Conservation (phyloP, 2,888 invertebrate species). For the Hoplodrina ambigua region DNA sequence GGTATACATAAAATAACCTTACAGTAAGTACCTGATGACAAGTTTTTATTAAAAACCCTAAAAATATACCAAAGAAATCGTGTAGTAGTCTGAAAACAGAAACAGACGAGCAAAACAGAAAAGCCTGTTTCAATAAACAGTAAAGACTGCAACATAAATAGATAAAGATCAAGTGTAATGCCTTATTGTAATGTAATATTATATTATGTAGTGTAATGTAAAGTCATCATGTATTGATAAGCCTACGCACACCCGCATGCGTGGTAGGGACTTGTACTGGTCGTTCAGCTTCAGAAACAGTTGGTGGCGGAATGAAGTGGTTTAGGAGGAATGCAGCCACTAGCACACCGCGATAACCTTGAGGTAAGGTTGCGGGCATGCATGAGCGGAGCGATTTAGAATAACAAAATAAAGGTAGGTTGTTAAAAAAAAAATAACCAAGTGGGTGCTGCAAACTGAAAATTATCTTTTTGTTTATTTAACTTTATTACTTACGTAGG, state of each 20-base stretch:
- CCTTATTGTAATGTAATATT: background rate
- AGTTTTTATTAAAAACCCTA: background rate
- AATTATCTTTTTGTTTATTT: background rate
- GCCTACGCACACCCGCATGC: background rate
- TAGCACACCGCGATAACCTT: slow-evolving; percentile 71
- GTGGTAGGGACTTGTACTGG: slow-evolving; percentile 37
- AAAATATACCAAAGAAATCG: background rate
- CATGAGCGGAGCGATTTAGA: slow-evolving; percentile 50
- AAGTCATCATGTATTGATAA: slow-evolving; percentile 12
- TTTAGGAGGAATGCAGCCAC: slow-evolving; percentile 68
- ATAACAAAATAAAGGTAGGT: background rate
- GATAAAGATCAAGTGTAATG: slow-evolving; percentile 20
- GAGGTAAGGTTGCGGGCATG: slow-evolving; percentile 54
- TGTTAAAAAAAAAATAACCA: too few relatives aligned
- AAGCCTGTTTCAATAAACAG: slow-evolving; percentile 14
- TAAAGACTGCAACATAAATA: slow-evolving; percentile 15
- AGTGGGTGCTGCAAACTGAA: too few relatives aligned
- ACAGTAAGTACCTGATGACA: too few relatives aligned
- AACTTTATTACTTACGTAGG: background rate
- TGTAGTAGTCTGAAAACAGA: background rate
- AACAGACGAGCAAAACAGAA: slow-evolving; percentile 6
- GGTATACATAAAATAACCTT: too few relatives aligned
- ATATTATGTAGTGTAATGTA: too few relatives aligned
- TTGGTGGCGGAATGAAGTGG: slow-evolving; percentile 56
- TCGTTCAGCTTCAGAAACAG: slow-evolving; percentile 38